These are phyloP conservation scores for Cherax quadricarinatus DNA, from an alignment of 1,140 invertebrate genomes.

Conservation along the genomic window DNA sequence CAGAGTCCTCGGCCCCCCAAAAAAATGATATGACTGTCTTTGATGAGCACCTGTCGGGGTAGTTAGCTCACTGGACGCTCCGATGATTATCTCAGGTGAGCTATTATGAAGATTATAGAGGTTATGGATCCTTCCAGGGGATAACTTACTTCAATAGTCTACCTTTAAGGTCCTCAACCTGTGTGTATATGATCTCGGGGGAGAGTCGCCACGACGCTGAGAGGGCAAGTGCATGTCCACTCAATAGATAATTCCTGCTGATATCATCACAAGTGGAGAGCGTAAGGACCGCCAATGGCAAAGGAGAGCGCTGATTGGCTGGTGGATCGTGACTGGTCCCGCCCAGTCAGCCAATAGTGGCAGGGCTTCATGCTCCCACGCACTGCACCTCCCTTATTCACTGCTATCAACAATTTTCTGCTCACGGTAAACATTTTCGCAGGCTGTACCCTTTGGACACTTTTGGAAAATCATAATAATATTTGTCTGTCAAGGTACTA, in stretches of 20 bases:
- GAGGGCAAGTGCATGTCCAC: conserved; percentile 46
- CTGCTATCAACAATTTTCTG: not conserved
- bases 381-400: conserved; percentile 6
- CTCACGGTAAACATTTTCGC: not conserved
- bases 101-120: conserved; percentile 8
- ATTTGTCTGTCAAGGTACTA: too few species aligned
- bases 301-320: conserved; percentile 37
- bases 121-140: not conserved
- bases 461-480: too few species aligned
- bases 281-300: conserved; percentile 55
- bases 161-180: not conserved
- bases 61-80: conserved; percentile 19
- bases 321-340: conserved; percentile 39
- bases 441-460: not conserved
- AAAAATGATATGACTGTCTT: not conserved
- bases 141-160: conserved; percentile 20
- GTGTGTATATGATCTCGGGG: conserved; percentile 15
- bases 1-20: not conserved
- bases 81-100: conserved; percentile 14
- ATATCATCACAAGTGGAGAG: conserved; percentile 55
- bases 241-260: conserved; percentile 59
- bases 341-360: conserved; percentile 45
- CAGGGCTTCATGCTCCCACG: conserved; percentile 49
- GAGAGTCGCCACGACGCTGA: conserved; percentile 5
- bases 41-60: not conserved